phyloP scores from a whole-genome alignment of 2,888 invertebrate species.

The Microchrysa polita region DNA sequence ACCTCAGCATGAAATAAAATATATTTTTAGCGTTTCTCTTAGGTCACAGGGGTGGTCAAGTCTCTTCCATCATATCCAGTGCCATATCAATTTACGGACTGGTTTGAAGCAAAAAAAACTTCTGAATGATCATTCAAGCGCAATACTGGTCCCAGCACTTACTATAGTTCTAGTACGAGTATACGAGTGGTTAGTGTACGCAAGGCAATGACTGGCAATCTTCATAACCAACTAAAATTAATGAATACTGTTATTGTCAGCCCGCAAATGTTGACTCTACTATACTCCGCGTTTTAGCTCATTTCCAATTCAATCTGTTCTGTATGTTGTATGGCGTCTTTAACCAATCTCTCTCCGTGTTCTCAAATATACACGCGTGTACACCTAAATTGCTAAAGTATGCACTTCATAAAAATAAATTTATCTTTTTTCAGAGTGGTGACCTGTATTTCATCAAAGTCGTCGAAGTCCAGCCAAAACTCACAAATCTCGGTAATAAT shows the following conservation, averaged over 20 bases:
- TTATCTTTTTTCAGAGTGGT: slow-evolving; percentile 73
- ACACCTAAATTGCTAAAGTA: slow-evolving; percentile 9
- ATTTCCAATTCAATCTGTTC: slow-evolving; percentile 22
- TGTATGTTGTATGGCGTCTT: too few species aligned
- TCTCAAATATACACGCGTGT: too few species aligned
- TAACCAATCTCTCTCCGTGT: slow-evolving; percentile 31
- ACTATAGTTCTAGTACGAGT: too few species aligned
- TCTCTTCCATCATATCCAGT: neutral
- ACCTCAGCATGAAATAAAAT: slow-evolving; percentile 21
- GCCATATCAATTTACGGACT: neutral
- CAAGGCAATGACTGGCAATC: too few species aligned
- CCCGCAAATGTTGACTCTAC: neutral
- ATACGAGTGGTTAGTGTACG: too few species aligned
- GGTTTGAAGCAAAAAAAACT: too few species aligned
- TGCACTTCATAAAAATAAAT: neutral
- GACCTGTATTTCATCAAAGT: slow-evolving; percentile 86
- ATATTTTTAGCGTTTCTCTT: slow-evolving; percentile 30
- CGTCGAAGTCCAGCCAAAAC: slow-evolving; percentile 84
- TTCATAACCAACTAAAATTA: neutral
- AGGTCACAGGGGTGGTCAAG: slow-evolving; percentile 18
- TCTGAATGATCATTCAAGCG: too few species aligned
- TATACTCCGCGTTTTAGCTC: slow-evolving; percentile 13
- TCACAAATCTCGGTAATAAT: slow-evolving; percentile 81
- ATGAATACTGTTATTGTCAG: neutral
- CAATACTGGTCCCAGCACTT: too few species aligned